A percentile compares a stretch with the other conserved stretches of the same genome.
phyloP scores from a whole-genome alignment of 2,888 invertebrate genomes.

The Volucella inanis region DNA sequence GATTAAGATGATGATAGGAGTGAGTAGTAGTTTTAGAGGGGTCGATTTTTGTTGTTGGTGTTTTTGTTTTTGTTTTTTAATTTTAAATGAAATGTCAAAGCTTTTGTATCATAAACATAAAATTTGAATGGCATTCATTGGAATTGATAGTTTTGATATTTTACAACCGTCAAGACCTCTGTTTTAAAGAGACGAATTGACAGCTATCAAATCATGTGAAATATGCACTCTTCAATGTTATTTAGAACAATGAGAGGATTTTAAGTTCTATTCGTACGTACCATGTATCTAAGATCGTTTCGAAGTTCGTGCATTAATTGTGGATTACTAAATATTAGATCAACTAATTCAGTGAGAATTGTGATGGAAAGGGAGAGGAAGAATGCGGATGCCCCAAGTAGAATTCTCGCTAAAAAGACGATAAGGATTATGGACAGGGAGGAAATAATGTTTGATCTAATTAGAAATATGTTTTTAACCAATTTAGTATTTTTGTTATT shows the following conservation, averaged over 20 bases:
- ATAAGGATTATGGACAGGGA: slow-evolving; percentile 29
- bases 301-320: slow-evolving; percentile 81
- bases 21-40: not conserved
- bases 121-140: too few species aligned
- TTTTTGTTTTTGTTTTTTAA: not conserved
- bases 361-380: slow-evolving; percentile 82
- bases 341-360: slow-evolving; percentile 82
- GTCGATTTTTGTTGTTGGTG: not conserved
- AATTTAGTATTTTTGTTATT: not conserved
- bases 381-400: slow-evolving; percentile 82
- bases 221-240: not conserved
- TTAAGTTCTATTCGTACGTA: slow-evolving; percentile 23
- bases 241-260: not conserved
- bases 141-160: too few species aligned
- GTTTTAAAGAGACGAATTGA: too few species aligned
- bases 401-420: slow-evolving; percentile 74
- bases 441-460: slow-evolving; percentile 4
- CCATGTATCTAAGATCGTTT: slow-evolving; percentile 80
- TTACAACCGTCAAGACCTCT: too few species aligned
- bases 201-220: not conserved
- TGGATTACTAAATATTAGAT: slow-evolving; percentile 82
- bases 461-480: slow-evolving; percentile 10
- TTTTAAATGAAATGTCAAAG: not conserved
- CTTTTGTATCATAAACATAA: too few species aligned
- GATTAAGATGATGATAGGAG: slow-evolving; percentile 6